Conservation (phyloP, 2,888 invertebrate genomes). For the Stenchaetothrips biformis region DNA sequence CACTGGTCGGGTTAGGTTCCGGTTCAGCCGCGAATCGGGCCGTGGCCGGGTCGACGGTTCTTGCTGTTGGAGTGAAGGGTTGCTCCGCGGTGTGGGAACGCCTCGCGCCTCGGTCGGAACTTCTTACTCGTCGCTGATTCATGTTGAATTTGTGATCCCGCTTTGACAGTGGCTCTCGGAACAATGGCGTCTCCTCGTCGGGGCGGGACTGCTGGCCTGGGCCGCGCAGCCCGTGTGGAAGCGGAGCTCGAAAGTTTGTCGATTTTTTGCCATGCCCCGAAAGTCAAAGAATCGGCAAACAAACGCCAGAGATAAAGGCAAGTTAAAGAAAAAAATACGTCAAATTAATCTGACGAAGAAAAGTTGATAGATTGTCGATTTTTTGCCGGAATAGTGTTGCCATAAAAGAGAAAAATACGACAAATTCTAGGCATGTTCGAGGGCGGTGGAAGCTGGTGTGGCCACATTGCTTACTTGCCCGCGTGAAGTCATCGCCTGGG, state of each 20-base stretch:
- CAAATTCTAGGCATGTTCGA: neutral
- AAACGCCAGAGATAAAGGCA: neutral
- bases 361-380: neutral
- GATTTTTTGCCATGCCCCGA: neutral
- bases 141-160: too few species aligned
- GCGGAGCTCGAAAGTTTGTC: neutral
- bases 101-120: too few species aligned
- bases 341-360: neutral
- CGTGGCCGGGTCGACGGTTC: too few species aligned
- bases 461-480: neutral
- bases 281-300: neutral
- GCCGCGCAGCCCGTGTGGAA: conserved; percentile 17
- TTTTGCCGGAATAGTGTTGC: neutral
- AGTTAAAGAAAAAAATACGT: neutral
- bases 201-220: too few species aligned
- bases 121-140: too few species aligned
- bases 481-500: neutral
- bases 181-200: too few species aligned
- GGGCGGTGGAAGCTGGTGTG: neutral
- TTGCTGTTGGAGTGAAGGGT: too few species aligned
- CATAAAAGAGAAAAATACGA: neutral
- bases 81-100: too few species aligned
- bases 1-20: too few species aligned
- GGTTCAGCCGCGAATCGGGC: too few species aligned
- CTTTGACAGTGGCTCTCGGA: too few species aligned